Base-by-base conservation (phyloP, 2,113 vertebrate genomes). In the Scartelaos histophorus region DNA sequence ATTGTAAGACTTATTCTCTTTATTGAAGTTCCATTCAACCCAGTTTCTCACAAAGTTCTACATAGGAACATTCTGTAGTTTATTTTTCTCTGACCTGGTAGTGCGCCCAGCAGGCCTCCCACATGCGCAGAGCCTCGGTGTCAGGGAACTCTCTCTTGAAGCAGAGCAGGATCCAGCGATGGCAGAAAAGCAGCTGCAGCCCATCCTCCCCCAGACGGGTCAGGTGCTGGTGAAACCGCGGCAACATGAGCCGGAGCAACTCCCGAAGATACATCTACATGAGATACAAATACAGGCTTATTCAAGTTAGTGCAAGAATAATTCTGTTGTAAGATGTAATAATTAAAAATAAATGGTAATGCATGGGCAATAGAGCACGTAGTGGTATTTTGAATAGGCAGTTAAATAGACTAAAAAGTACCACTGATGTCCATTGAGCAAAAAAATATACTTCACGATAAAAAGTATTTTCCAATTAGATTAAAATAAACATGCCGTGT, bases 41-140 rank as follows among this genome's bases (percentile, higher is more conserved):
- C 6, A 43, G 0, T 60, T 3, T 29, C 57, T 16, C 13, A 29
- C 22, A 13, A 60, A 60, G 22, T 25, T 53, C 72, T 78, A 47
- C 66, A 80, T 67, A 69, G 58, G 51, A 71, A 25, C 0, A 5
- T 22, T 56, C 24, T 1, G 2, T 69, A 80, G 81, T 71, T 73
- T 45, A 76, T 60, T 25, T 80, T 56, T 6, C 25, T 69, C 85
- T 75, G 68, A 97, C 97, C 97, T 98, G 96, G 71, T 99, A 98
- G 90, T 97, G 98, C 16, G 97, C 97, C 98, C 98, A 99, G 94
- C 98, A 99, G 0, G 98, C 97, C 62, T 99, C 98, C 98, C 98
- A 99, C 94, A 99, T 97, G 53, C 95, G 95, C 90, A 99, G 81
- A 0, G 97, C 97, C 87, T 99, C 98, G 0, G 95, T 94, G 62